Evolutionary conservation across 2,797 vertebrate species (phyloP), one percentile per base, ranked within the genome.

Genomic region (Myotis myotis): DNA sequence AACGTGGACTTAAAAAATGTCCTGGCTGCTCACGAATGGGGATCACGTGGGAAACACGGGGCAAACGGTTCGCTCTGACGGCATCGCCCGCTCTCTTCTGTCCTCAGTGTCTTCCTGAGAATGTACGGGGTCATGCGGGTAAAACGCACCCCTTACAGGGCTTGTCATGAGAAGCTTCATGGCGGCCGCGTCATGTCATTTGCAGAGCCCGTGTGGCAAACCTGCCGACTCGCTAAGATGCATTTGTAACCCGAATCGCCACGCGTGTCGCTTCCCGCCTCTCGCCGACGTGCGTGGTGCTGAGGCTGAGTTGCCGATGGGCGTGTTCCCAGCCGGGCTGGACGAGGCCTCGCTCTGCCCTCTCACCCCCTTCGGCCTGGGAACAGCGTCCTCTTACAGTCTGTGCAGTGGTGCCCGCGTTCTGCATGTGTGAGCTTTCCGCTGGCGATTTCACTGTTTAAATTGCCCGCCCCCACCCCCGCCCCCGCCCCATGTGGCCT

Each of bases 11-110:
- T 53, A 1, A 87, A 92, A 19, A 62, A 49, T 70, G 68, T 71
- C 75, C 72, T 64, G 79, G 93, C 49, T 90, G 97, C 86, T 74
- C 57, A 7, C 6, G 22, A 94, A 72, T 71, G 79, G 72, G 41
- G 80, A 68, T 71, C 23, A 51, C 51, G 33, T 86, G 33, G 89
- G 87, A 78, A 6, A 47, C 15, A 60, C 41, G 81, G 33, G 87
- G 23, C 38, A 87, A 38, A 96, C 78, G 51, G 30, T 10, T 41
- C 4, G 47, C 15, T 44, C 2, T 22, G 7, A 25, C 22, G 3
- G 4, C 33, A 49, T 10, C 49, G 6, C 23, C 55, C 5, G 19
- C 30, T 25, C 47, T 12, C 12, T 41, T 49, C 33, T 68, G n/a
- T 38, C 57, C 51, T n/a, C 1, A 33, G 47, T 28, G 11, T 62